These are phyloP conservation scores for Centropus unirufus DNA, from an alignment of 2,113 vertebrate species.

Conservation along the genomic window DNA sequence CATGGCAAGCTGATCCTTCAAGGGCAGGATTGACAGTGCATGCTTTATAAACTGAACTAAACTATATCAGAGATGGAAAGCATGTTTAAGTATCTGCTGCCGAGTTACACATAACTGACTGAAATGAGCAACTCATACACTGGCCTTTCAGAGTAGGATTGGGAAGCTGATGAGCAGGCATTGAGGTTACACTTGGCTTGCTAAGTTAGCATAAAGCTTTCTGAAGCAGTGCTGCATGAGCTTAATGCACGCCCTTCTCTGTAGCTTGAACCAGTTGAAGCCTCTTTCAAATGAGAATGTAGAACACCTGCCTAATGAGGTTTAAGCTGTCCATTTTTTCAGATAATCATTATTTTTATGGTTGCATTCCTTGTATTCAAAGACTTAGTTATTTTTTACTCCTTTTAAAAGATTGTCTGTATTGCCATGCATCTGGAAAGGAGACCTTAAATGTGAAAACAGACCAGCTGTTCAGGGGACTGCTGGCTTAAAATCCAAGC, in stretches of 20 bases:
- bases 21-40: neutral
- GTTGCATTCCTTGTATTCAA: neutral
- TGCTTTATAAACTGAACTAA: neutral
- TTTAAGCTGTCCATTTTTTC: neutral
- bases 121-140: neutral
- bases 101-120: neutral
- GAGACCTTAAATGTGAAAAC: neutral
- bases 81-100: neutral
- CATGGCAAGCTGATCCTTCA: neutral
- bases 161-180: neutral
- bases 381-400: neutral
- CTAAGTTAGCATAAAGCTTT: neutral
- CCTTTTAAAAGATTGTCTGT: neutral
- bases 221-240: neutral
- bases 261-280: neutral
- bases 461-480: neutral
- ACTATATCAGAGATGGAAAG: neutral
- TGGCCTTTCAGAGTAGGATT: accelerated
- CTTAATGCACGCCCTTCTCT: neutral
- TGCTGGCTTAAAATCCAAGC: neutral
- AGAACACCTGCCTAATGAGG: neutral
- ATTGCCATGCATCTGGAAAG: neutral
- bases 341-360: neutral
- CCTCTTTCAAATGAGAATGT: neutral
- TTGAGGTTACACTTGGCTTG: neutral